Evolutionary conservation across 2,797 vertebrate genomes (phyloP).

Genomic region (Bradypus variegatus): DNA sequence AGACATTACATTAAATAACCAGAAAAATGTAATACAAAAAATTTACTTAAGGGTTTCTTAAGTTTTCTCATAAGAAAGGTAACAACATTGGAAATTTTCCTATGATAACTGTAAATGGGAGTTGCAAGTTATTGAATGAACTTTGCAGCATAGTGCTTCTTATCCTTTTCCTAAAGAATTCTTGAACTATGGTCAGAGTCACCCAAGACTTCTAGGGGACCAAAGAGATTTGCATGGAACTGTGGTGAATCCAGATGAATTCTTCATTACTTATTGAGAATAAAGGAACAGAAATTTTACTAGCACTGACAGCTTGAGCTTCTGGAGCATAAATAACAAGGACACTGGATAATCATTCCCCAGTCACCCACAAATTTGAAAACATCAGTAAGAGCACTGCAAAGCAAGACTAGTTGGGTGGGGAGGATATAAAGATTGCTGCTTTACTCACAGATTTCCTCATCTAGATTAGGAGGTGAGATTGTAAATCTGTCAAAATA

Average conservation of each 20-base stretch:
- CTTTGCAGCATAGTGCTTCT: neutral
- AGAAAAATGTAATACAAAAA: neutral
- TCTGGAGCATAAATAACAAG: neutral
- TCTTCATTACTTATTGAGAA: neutral
- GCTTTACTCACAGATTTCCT: neutral
- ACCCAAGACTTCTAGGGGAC: neutral
- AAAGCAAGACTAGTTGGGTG: neutral
- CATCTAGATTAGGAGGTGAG: neutral
- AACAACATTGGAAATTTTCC: neutral
- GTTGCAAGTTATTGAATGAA: neutral
- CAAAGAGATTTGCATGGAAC: neutral
- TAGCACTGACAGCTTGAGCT: neutral
- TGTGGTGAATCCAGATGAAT: neutral
- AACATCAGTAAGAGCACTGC: neutral
- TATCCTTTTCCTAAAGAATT: neutral
- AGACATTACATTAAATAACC: neutral
- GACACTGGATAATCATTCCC: neutral
- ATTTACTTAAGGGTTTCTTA: neutral
- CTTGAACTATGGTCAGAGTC: neutral
- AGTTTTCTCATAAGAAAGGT: neutral
- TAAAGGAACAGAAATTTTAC: neutral
- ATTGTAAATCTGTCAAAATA: neutral
- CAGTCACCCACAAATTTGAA: neutral
- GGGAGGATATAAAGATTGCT: neutral
- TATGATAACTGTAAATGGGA: neutral